Evolutionary conservation across 2,113 vertebrate species (phyloP).

Genomic region (Engraulis encrasicolus): DNA sequence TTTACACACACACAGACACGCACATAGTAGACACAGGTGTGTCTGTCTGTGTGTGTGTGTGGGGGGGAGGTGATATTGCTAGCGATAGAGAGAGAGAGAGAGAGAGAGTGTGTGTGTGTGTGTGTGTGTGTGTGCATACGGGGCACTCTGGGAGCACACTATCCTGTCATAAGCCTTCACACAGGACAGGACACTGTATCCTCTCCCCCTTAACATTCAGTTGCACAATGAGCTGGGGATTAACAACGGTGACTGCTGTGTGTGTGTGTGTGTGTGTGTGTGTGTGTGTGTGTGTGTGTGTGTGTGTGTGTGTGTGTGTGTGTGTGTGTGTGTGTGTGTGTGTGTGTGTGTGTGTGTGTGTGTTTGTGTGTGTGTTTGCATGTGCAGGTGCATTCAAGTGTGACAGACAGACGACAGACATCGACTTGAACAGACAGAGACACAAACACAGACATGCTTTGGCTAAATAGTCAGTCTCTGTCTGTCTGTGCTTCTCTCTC

Average conservation of each 20-base stretch:
- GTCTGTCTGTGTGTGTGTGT: too few relatives aligned
- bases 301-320: neutral
- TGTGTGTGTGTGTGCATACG: neutral
- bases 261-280: neutral
- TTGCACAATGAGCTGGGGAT: neutral
- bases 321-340: constrained; percentile 10
- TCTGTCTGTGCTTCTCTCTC: too few relatives aligned
- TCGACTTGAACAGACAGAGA: neutral
- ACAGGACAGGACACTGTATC: constrained; percentile 8
- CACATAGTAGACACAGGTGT: too few relatives aligned
- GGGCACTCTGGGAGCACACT: neutral
- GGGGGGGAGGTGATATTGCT: too few relatives aligned
- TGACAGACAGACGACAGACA: neutral
- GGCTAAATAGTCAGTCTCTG: too few relatives aligned
- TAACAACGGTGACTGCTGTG: neutral
- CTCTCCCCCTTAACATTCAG: neutral
- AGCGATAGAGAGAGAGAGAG: too few relatives aligned
- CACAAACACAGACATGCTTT: too few relatives aligned
- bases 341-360: neutral
- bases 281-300: neutral
- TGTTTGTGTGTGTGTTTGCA: neutral
- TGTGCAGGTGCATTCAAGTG: neutral
- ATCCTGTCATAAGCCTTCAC: neutral
- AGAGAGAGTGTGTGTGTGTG: too few relatives aligned
- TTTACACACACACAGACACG: too few relatives aligned